Percentiles rank a stretch among this genome's conserved stretches.
These are phyloP conservation scores for Eilema sororculum DNA, from an alignment of 2,888 invertebrate species.

Conservation along the genomic window DNA sequence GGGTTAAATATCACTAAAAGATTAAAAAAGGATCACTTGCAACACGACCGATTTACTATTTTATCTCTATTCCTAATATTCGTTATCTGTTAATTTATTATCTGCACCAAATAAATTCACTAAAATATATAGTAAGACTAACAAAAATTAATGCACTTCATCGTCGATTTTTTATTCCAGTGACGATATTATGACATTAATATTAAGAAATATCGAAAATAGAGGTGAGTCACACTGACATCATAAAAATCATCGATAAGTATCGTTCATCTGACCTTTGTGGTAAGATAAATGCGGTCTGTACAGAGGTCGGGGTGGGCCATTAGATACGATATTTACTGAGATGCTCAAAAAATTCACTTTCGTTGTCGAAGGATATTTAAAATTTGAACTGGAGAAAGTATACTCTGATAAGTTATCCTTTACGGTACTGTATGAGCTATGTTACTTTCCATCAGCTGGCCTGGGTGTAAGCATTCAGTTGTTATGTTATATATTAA, in stretches of 20 bases:
- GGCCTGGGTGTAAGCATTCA: no score
- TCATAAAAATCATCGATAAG: slow-evolving; percentile 76
- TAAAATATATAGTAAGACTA: background rate
- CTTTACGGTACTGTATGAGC: no score
- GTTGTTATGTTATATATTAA: no score
- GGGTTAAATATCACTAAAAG: no score
- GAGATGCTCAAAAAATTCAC: slow-evolving; percentile 21
- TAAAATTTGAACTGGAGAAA: no score
- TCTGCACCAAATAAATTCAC: background rate
- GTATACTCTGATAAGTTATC: no score
- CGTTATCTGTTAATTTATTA: background rate
- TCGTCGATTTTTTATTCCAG: slow-evolving; percentile 26
- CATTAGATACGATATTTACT: slow-evolving; percentile 43
- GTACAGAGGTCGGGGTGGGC: slow-evolving; percentile 72
- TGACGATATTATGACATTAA: slow-evolving; percentile 50
- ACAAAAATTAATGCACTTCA: background rate
- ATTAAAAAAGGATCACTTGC: background rate
- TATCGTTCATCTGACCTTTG: slow-evolving; percentile 80
- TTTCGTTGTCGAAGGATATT: background rate
- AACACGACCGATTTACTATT: background rate
- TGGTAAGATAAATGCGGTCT: slow-evolving; percentile 75
- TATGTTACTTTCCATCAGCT: no score
- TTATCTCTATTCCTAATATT: background rate
- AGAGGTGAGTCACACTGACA: slow-evolving; percentile 79
- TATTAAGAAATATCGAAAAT: slow-evolving; percentile 58